Conservation (phyloP, 2,113 vertebrate genomes). For the Ailuropoda melanoleuca region DNA sequence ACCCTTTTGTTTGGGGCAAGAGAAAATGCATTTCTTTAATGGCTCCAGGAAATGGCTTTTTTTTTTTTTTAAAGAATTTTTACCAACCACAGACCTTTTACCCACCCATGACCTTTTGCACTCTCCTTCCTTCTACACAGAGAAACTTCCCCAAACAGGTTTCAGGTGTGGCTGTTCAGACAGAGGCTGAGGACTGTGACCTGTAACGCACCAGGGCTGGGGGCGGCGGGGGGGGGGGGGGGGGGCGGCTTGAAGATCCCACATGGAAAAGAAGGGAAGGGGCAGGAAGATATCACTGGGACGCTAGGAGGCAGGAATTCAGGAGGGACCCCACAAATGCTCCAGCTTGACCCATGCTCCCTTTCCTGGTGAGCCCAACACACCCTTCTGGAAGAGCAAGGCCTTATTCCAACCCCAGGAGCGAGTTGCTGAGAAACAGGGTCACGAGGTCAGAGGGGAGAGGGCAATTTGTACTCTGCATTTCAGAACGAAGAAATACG, state of each 20-base stretch:
- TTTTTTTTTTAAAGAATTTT: neutral
- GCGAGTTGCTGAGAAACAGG: neutral
- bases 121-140: neutral
- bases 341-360: neutral
- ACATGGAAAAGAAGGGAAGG: neutral
- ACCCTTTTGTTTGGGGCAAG: neutral
- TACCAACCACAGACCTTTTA: neutral
- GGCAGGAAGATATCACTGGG: neutral
- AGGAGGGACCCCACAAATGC: neutral
- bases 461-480: neutral
- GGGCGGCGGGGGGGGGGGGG: neutral
- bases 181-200: neutral
- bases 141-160: neutral
- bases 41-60: neutral
- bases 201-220: neutral
- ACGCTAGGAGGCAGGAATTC: neutral
- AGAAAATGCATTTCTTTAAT: conserved; percentile 33
- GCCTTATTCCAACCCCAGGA: neutral
- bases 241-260: neutral
- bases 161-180: neutral
- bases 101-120: neutral
- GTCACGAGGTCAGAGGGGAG: conserved; percentile 14
- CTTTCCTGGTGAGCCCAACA: neutral
- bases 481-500: neutral
- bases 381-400: neutral